These are phyloP conservation scores for Venusia cambrica DNA, from an alignment of 2,888 invertebrate genomes.

Conservation along the genomic window DNA sequence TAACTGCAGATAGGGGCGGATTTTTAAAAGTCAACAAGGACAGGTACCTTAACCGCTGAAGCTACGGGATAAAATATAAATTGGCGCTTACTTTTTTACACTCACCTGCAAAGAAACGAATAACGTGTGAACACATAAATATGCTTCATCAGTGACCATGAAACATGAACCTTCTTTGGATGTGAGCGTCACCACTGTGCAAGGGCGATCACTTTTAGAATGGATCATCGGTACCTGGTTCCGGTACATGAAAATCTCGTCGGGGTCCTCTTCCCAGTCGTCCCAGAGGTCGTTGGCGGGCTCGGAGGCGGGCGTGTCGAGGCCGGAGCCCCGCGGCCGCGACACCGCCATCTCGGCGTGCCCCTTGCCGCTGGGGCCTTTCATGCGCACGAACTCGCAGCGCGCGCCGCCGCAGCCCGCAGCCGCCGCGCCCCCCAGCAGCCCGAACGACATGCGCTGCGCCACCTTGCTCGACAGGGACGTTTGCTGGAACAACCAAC, in stretches of 20 bases:
- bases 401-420: conserved; percentile 85
- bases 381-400: conserved; percentile 99
- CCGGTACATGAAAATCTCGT: conserved; percentile 90
- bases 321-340: conserved; percentile 94
- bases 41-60: too few relatives aligned
- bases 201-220: background rate
- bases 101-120: too few relatives aligned
- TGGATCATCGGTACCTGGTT: conserved; percentile 81
- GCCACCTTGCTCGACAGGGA: conserved; percentile 97
- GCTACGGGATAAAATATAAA: too few relatives aligned
- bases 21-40: too few relatives aligned
- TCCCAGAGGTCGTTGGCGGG: conserved; percentile 95
- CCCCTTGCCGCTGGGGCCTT: conserved; percentile 95
- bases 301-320: conserved; percentile 97
- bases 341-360: conserved; percentile 99
- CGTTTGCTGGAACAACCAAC: conserved; percentile 84
- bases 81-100: too few relatives aligned
- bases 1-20: too few relatives aligned
- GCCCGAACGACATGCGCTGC: conserved; percentile 96
- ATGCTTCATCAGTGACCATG: too few relatives aligned
- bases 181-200: background rate
- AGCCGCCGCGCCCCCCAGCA: conserved; percentile 88
- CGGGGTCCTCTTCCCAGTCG: conserved; percentile 94
- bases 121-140: too few relatives aligned
- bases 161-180: too few relatives aligned